Conservation (phyloP, 2,113 vertebrate species). For the Albula goreensis region DNA sequence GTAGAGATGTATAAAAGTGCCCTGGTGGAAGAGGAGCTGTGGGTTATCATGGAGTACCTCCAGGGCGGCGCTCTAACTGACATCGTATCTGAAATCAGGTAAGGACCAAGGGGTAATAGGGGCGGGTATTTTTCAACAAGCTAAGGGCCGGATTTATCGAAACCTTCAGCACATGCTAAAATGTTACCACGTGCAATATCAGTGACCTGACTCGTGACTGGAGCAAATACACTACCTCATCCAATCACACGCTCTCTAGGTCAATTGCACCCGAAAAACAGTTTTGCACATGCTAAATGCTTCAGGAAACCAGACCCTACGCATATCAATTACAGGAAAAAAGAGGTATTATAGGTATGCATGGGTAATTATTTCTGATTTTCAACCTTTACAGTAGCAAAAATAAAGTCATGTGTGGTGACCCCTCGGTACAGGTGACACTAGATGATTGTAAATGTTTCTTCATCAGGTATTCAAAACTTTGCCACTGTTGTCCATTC, state of each 20-base stretch:
- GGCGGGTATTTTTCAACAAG: too few relatives aligned
- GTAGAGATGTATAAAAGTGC: conserved; percentile 93
- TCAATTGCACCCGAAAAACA: too few relatives aligned
- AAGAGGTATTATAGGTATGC: not conserved
- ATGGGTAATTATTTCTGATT: not conserved
- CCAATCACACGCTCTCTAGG: too few relatives aligned
- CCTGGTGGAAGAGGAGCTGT: conserved; percentile 89
- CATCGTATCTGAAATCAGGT: conserved; percentile 89
- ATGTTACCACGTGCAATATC: too few relatives aligned
- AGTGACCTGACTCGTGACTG: too few relatives aligned
- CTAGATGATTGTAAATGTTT: not conserved
- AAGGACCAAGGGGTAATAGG: not conserved
- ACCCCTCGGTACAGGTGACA: not conserved
- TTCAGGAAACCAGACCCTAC: not conserved
- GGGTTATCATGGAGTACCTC: conserved; percentile 95
- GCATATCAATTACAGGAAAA: too few relatives aligned
- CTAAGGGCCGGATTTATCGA: too few relatives aligned
- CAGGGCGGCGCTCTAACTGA: conserved; percentile 91
- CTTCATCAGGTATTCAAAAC: too few relatives aligned
- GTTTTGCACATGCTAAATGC: too few relatives aligned
- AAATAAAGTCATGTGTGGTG: not conserved
- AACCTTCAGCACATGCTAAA: too few relatives aligned
- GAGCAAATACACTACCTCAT: not conserved
- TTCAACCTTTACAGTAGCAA: not conserved
- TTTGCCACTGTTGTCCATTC: too few relatives aligned